Conservation (phyloP, 2,797 vertebrate species). For the Lithobates pipiens region DNA sequence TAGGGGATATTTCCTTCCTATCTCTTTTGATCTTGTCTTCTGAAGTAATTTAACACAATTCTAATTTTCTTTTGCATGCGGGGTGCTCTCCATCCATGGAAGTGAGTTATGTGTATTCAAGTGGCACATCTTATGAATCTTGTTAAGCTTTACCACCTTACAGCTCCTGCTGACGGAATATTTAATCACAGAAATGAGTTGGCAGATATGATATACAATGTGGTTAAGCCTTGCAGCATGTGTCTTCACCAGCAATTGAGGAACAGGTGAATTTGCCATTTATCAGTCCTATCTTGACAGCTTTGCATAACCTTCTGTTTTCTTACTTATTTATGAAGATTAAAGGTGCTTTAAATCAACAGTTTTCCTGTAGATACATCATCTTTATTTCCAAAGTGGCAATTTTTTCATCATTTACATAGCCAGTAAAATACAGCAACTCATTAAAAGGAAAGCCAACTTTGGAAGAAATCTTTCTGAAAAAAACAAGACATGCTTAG, state of each 20-base stretch:
- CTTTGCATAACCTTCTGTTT: slow-evolving; percentile 78
- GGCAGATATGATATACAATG: slow-evolving; percentile 81
- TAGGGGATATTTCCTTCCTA: slow-evolving; percentile 67
- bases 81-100: slow-evolving; percentile 71
- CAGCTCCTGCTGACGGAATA: slow-evolving; percentile 80
- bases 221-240: slow-evolving; percentile 70
- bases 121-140: slow-evolving; percentile 81
- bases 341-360: slow-evolving; percentile 81
- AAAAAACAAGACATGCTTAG: slow-evolving; percentile 13
- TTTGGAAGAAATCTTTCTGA: slow-evolving; percentile 23
- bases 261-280: slow-evolving; percentile 74
- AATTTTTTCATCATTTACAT: slow-evolving; percentile 73
- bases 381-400: slow-evolving; percentile 73
- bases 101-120: slow-evolving; percentile 83
- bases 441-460: slow-evolving; percentile 40
- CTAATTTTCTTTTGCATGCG: slow-evolving; percentile 78
- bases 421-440: slow-evolving; percentile 60
- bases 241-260: slow-evolving; percentile 75
- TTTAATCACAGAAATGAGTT: slow-evolving; percentile 87
- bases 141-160: slow-evolving; percentile 81
- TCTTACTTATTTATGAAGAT: slow-evolving; percentile 82
- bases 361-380: slow-evolving; percentile 71
- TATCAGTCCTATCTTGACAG: slow-evolving; percentile 77
- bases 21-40: slow-evolving; percentile 74
- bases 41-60: slow-evolving; percentile 80